These are phyloP conservation scores for Gracilinanus agilis DNA, from an alignment of 2,113 vertebrate species.

Conservation along the genomic window DNA sequence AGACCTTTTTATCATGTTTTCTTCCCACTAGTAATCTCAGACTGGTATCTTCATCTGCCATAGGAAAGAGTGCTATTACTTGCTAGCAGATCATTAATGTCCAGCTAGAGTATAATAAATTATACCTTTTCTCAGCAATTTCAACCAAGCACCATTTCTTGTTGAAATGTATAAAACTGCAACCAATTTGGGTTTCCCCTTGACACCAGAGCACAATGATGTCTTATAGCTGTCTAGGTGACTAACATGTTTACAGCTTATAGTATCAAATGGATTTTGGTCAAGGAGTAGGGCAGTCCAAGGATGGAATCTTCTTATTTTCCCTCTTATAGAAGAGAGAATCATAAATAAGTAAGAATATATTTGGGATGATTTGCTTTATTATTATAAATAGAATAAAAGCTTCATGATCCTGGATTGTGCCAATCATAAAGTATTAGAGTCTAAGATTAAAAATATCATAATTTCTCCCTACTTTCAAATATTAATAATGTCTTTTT, in stretches of 20 bases:
- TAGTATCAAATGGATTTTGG: constrained; percentile 15
- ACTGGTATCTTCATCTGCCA: constrained; percentile 23
- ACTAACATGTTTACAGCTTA: constrained; percentile 1
- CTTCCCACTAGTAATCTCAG: constrained; percentile 41
- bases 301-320: not conserved
- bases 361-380: not conserved
- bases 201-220: constrained; percentile 15
- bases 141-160: constrained; percentile 34
- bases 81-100: constrained; percentile 44
- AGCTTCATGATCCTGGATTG: not conserved
- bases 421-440: not conserved
- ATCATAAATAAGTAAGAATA: not conserved
- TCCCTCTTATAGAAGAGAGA: not conserved
- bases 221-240: constrained; percentile 34
- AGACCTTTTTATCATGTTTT: constrained; percentile 58
- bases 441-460: not conserved
- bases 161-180: constrained; percentile 42
- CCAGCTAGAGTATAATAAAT: constrained; percentile 48
- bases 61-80: constrained; percentile 43
- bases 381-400: constrained; percentile 32
- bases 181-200: constrained; percentile 4
- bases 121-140: constrained; percentile 43
- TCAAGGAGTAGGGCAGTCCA: not conserved
- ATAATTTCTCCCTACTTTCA: not conserved
- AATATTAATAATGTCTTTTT: not conserved